A percentile compares a stretch with the other conserved stretches of the same genome.
phyloP scores from a whole-genome alignment of 1,140 invertebrate species.

The Lasioglossum baleicum region DNA sequence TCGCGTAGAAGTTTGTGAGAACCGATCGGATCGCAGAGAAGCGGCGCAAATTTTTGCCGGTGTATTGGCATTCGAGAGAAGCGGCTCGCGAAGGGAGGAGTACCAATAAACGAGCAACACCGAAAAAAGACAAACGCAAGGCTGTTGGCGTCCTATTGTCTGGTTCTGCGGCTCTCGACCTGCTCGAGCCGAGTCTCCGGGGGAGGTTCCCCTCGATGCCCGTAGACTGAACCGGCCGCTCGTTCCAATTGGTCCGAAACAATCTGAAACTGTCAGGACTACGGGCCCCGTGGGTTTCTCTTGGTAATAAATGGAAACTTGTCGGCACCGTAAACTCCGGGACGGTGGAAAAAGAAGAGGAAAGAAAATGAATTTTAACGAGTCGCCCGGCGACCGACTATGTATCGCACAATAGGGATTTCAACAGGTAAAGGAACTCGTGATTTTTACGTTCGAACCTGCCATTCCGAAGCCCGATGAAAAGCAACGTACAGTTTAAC shows the following conservation, averaged over 20 bases:
- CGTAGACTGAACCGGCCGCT: slow-evolving; percentile 34
- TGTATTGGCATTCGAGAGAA: background rate
- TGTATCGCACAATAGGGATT: background rate
- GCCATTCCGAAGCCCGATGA: too few species aligned
- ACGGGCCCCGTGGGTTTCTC: slow-evolving; percentile 1
- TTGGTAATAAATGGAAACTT: slow-evolving; percentile 43
- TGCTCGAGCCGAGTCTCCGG: slow-evolving; percentile 22
- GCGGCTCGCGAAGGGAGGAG: background rate
- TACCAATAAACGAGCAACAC: slow-evolving; percentile 12
- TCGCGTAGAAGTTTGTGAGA: background rate
- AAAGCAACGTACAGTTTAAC: too few species aligned
- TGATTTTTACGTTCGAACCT: background rate
- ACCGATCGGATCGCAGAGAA: too few species aligned
- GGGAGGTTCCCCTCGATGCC: background rate
- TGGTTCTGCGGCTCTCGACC: slow-evolving; percentile 60
- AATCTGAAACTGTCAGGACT: slow-evolving; percentile 41
- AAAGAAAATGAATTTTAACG: slow-evolving; percentile 8
- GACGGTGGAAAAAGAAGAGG: background rate
- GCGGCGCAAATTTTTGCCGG: background rate
- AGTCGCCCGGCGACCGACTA: background rate
- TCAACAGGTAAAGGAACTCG: background rate
- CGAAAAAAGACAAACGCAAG: slow-evolving; percentile 30
- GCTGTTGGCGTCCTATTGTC: slow-evolving; percentile 74
- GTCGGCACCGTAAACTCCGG: background rate
- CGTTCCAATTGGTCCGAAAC: slow-evolving; percentile 38